These are phyloP conservation scores for Tipula unca DNA, from an alignment of 2,888 invertebrate genomes.

Conservation along the genomic window DNA sequence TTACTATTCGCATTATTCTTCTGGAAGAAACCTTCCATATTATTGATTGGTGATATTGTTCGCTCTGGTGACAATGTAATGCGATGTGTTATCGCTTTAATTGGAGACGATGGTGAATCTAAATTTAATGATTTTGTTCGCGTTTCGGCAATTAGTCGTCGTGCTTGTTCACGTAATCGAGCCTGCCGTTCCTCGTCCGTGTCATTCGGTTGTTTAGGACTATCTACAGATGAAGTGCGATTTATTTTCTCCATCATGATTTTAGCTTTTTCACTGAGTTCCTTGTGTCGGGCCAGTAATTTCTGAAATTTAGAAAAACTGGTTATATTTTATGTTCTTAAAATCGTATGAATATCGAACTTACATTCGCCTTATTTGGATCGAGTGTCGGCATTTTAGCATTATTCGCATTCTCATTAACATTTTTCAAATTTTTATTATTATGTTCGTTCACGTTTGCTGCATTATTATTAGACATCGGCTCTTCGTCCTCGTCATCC, in stretches of 20 bases:
- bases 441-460: conserved; percentile 18
- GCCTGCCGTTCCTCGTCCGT: conserved; percentile 73
- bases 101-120: conserved; percentile 39
- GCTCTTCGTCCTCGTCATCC: conserved; percentile 68
- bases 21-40: conserved; percentile 29
- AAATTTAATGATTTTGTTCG: conserved; percentile 43
- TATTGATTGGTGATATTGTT: conserved; percentile 40
- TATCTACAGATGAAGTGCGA: conserved; percentile 34
- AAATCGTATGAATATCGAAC: conserved; percentile 43
- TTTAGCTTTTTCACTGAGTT: conserved; percentile 43
- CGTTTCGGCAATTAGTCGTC: conserved; percentile 82
- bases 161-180: conserved; percentile 77
- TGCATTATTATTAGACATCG: conserved; percentile 15
- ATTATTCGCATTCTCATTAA: conserved; percentile 24
- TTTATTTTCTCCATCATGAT: conserved; percentile 41
- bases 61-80: conserved; percentile 39
- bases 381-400: conserved; percentile 37
- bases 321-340: neutral
- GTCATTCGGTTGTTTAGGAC: conserved; percentile 32
- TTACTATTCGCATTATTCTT: conserved; percentile 27
- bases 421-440: conserved; percentile 24
- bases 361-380: conserved; percentile 44
- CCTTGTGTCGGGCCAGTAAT: conserved; percentile 42
- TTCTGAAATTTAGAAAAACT: conserved; percentile 33
- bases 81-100: conserved; percentile 34